Percentiles rank a stretch among this genome's conserved stretches.
phyloP scores from a whole-genome alignment of 1,140 invertebrate species.

The Drosophila ogumai region DNA sequence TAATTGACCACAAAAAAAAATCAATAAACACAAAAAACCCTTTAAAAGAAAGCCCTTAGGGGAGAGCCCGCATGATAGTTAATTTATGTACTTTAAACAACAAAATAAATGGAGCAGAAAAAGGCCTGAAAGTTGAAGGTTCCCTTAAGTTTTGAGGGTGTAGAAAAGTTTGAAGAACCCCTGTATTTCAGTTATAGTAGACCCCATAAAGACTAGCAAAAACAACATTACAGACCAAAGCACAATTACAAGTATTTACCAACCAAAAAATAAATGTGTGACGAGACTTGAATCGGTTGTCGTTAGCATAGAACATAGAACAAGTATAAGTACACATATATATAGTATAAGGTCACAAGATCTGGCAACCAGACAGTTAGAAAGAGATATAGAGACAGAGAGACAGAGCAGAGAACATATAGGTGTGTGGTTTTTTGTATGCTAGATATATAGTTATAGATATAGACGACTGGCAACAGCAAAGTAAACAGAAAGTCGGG shows the following conservation, averaged over 20 bases:
- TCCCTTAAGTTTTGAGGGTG: background rate
- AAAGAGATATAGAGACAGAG: constrained; percentile 18
- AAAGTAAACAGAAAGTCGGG: constrained; percentile 23
- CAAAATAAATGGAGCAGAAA: constrained; percentile 19
- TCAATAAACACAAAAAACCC: constrained; percentile 20
- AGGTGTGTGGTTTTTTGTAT: constrained; percentile 43
- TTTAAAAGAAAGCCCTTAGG: constrained; percentile 4
- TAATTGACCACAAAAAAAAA: constrained; percentile 6
- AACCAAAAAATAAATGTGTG: constrained; percentile 11
- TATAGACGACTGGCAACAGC: constrained; percentile 51
- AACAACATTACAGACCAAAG: constrained; percentile 41
- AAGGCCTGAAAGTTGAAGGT: constrained; percentile 4
- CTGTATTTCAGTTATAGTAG: background rate
- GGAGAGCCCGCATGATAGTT: constrained; percentile 9
- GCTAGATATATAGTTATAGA: constrained; percentile 24
- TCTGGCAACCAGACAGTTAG: constrained; percentile 29
- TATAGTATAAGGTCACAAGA: constrained; percentile 11
- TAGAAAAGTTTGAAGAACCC: background rate
- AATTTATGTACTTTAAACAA: constrained; percentile 7
- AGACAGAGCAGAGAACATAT: constrained; percentile 49
- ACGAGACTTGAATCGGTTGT: constrained; percentile 19
- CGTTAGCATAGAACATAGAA: constrained; percentile 34
- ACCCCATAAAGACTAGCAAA: constrained; percentile 3
- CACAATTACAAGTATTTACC: constrained; percentile 48
- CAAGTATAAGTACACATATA: constrained; percentile 13